Base-by-base conservation (phyloP, 2,113 vertebrate species). In the Reinhardtius hippoglossoides region DNA sequence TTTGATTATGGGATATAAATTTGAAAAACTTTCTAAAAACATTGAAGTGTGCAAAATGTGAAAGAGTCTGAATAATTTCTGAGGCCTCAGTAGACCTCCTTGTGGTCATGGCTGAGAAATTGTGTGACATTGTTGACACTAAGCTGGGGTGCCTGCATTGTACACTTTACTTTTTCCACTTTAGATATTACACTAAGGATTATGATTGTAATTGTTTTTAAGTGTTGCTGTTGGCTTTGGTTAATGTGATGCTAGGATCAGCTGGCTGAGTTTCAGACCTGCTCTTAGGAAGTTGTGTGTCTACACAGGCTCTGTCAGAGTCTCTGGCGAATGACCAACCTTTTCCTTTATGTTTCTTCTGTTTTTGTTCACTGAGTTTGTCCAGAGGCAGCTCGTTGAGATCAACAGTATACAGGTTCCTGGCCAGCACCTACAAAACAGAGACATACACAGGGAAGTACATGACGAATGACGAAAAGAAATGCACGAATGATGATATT, bases 321-420 rank as follows among this genome's bases (percentile, higher is more conserved):
- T 66, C 5, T 56, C 40, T 56, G 5, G 2, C 27, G 40, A 61
- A 3, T 1, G 31, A 73, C 84, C 16, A 89, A 99, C 98, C 98
- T 98, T 98, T 99, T 89, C 98, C 97, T 95, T 99, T 99, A 85
- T 99, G 97, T 73, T 99, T 99, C 93, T 99, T 99, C 93, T 96
- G 97, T 82, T 99, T 99, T 93, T 99, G 97, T 87, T 99, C 98
- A 89, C 98, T 99, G 83, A 99, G 93, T 77, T 99, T 99, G 94
- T 99, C 98, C 90, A 99, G 84, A 0, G 98, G 98, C 46, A 99
- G 92, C 87, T 99, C 97, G 86, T 95, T 95, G 73, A 99, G 95
- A 91, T 99, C 98, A 74, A 99, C 94, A 86, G 92, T 97, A 88
- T 99, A 99, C 71, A 99, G 90, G 89, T 99, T 97, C 84, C 97